Evolutionary conservation across 1,140 invertebrate species (phyloP).

Genomic region (Trinorchestia longiramus): DNA sequence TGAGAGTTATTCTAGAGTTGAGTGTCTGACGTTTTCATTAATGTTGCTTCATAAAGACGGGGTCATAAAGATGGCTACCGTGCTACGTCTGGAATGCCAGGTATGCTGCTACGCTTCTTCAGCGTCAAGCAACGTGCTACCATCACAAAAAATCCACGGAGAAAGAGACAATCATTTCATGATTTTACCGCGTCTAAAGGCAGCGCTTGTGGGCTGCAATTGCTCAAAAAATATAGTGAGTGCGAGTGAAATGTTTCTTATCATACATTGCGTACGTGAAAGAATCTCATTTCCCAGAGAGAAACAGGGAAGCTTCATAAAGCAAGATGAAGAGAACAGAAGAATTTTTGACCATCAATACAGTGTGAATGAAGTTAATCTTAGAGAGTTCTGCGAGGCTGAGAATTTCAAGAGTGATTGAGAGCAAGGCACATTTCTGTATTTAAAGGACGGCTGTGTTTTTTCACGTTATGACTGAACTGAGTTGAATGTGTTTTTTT

Average conservation of each 20-base stretch:
- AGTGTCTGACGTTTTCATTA: conserved; percentile 32
- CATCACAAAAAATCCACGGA: background rate
- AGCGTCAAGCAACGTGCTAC: background rate
- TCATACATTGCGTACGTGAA: background rate
- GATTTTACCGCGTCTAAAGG: background rate
- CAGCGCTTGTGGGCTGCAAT: background rate
- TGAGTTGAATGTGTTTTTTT: background rate
- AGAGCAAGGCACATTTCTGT: background rate
- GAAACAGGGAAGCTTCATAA: too few species aligned
- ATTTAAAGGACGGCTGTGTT: background rate
- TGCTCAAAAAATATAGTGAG: background rate
- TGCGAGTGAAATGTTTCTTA: background rate
- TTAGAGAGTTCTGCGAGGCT: too few species aligned
- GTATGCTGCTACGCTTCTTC: background rate
- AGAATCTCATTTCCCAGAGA: too few species aligned
- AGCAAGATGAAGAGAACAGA: too few species aligned
- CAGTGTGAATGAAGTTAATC: too few species aligned
- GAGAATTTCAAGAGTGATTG: too few species aligned
- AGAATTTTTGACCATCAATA: too few species aligned
- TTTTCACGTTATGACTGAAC: background rate
- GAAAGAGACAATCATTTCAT: background rate
- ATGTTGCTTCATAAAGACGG: conserved; percentile 43
- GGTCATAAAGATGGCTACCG: background rate
- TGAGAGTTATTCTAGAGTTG: background rate
- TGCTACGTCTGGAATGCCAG: background rate